Conservation (phyloP, 2,113 vertebrate genomes). For the Blennius ocellaris region DNA sequence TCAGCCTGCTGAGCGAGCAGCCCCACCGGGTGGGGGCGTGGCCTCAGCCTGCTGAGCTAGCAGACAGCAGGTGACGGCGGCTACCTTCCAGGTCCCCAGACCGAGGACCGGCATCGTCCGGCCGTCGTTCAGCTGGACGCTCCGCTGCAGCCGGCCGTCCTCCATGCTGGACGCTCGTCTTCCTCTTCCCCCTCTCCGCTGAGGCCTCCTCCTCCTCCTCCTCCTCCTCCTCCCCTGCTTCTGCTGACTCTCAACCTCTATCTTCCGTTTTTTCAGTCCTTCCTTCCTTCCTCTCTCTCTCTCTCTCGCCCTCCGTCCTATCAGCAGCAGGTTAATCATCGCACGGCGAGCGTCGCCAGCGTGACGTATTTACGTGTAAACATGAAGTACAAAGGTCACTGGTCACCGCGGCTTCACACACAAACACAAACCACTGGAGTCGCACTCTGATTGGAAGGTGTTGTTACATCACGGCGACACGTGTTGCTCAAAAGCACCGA, state of each 20-base stretch:
- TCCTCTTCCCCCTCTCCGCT: slow-evolving; percentile 46
- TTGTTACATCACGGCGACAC: too few species aligned
- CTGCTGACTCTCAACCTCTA: slow-evolving; percentile 5
- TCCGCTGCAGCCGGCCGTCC: slow-evolving; percentile 40
- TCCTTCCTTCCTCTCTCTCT: not conserved
- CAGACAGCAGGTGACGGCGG: not conserved
- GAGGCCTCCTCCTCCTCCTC: slow-evolving; percentile 51
- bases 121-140: slow-evolving; percentile 78
- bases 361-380: slow-evolving; percentile 54
- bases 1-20: too few species aligned
- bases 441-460: too few species aligned
- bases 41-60: not conserved
- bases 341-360: slow-evolving; percentile 46
- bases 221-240: slow-evolving; percentile 49
- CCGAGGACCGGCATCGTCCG: slow-evolving; percentile 80
- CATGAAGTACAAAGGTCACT: slow-evolving; percentile 68
- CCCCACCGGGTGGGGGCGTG: too few species aligned
- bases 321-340: slow-evolving; percentile 71
- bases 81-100: slow-evolving; percentile 82
- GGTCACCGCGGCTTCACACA: not conserved
- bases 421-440: too few species aligned
- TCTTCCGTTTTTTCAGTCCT: slow-evolving; percentile 21
- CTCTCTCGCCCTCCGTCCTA: slow-evolving; percentile 27
- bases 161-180: slow-evolving; percentile 60
- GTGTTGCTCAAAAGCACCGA: too few species aligned